Evolutionary conservation across 2,888 invertebrate genomes (phyloP), one percentile per base, ranked within the genome.

Genomic region (Crossocerus cetratus): DNA sequence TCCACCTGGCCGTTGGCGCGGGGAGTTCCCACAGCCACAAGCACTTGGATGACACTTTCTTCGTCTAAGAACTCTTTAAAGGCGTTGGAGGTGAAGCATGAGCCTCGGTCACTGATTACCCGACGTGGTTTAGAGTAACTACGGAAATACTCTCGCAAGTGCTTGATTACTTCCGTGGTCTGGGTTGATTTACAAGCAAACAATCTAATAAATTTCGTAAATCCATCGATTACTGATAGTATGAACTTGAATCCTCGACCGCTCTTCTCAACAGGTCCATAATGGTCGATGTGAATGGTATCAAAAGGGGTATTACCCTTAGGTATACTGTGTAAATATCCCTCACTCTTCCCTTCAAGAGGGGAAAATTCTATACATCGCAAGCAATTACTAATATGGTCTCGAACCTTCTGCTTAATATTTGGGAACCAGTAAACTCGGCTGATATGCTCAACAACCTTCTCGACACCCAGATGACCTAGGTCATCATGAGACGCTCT

Each of bases 401-500:
- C 32, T 18, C 42, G 57, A 0, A 59, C 53, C 5, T 53, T 59
- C 4, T 59, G 18, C 0, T 53, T n/a, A 18, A 65, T 2, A 3
- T 49, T 43, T 42, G 55, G 64, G 42, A 64, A 64, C 64, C 64
- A 56, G n/a, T 64, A 64, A 0, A 64, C 2, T 58, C 42, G 57
- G 0, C 5, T 13, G 0, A 65, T 11, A 53, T 59, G 57, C 11
- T 53, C 44, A 11, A 63, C 13, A 13, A 63, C 62, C 13, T 63
- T 63, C 2, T 63, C 62, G 2, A 32, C 4, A 0, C 58, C 65
- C 8, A 65, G 20, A 32, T 58, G 58, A 2, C 58, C 49, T 11
- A 61, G 44, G 2, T 63, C 63, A 23, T 64, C 64, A 21, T 55
- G 64, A 13, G n/a, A 55, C 3, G 64, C 21, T 3, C 65, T 45